Conservation (phyloP, 92 coral and sea anemone genomes). For the Pocillopora grandis region DNA sequence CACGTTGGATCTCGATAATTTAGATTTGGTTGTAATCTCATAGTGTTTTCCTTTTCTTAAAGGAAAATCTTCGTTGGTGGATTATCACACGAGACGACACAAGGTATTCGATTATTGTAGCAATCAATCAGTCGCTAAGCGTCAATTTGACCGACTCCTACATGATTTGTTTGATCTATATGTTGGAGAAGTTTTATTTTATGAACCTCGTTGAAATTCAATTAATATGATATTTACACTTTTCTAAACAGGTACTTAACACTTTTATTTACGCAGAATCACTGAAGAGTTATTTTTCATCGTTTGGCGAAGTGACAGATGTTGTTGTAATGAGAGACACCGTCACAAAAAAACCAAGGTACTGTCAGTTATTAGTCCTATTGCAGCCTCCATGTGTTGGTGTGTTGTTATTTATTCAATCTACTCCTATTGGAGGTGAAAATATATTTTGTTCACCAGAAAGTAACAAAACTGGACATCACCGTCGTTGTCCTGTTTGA, state of each 20-base stretch:
- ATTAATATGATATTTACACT: not conserved
- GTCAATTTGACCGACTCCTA: too few relatives aligned
- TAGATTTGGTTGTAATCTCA: not conserved
- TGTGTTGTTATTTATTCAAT: too few relatives aligned
- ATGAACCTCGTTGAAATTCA: not conserved
- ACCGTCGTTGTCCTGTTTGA: too few relatives aligned
- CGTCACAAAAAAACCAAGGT: constrained; percentile 57
- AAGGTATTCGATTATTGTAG: constrained; percentile 53
- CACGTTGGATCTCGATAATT: not conserved
- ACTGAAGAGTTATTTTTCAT: constrained; percentile 64
- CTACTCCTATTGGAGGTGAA: too few relatives aligned
- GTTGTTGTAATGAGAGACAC: constrained; percentile 85
- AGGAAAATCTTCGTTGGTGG: constrained; percentile 98
- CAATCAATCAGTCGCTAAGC: too few relatives aligned
- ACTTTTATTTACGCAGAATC: constrained; percentile 41
- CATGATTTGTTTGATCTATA: not conserved
- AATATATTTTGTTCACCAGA: too few relatives aligned
- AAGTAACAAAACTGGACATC: too few relatives aligned
- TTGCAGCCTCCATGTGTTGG: not conserved
- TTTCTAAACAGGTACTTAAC: not conserved
- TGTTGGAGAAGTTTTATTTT: not conserved
- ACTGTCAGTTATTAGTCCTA: not conserved
- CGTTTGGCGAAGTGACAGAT: constrained; percentile 78
- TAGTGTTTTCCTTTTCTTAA: constrained; percentile 26
- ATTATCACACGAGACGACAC: constrained; percentile 69